These are phyloP conservation scores for Microtus californicus DNA, from an alignment of 2,797 vertebrate genomes.

Conservation along the genomic window DNA sequence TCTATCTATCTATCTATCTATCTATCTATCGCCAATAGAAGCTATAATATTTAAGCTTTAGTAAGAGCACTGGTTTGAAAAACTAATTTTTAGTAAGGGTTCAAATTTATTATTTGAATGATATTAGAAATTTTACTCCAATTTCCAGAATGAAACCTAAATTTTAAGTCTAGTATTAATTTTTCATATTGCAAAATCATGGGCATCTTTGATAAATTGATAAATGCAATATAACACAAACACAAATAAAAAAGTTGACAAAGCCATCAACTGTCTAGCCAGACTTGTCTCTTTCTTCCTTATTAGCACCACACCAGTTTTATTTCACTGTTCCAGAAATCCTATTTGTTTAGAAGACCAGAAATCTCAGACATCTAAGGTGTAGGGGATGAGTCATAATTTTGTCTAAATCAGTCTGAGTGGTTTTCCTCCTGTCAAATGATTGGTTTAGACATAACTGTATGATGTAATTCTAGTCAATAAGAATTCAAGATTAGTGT, in stretches of 20 bases:
- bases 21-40: neutral
- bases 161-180: neutral
- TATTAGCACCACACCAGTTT: neutral
- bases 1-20: neutral
- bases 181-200: neutral
- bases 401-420: neutral
- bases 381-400: neutral
- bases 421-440: neutral
- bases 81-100: constrained; percentile 6
- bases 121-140: neutral
- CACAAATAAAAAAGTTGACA: neutral
- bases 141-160: neutral
- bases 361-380: neutral
- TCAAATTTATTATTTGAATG: constrained; percentile 27
- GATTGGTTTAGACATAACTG: neutral
- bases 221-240: neutral
- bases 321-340: neutral
- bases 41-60: neutral
- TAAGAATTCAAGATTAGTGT: neutral
- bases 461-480: neutral
- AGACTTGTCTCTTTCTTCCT: neutral
- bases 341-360: neutral
- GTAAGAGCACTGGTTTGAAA: neutral
- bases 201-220: neutral
- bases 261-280: neutral